These are phyloP conservation scores for Melitaea athalia DNA, from an alignment of 2,888 invertebrate genomes.

Conservation along the genomic window DNA sequence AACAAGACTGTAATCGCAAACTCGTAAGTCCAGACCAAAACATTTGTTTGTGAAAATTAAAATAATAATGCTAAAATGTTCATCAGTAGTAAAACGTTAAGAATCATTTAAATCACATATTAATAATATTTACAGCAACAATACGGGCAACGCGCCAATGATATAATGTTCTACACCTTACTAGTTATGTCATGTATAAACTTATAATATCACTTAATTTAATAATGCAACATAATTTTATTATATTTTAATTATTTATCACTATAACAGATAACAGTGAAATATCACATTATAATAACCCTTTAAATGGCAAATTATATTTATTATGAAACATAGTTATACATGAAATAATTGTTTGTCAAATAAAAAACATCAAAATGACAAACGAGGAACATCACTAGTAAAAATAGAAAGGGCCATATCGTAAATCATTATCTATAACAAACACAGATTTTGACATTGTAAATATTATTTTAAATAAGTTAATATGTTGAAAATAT, in stretches of 20 bases:
- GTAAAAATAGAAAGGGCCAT: conserved; percentile 25
- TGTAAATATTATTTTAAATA: conserved; percentile 26
- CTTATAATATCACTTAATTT: conserved; percentile 63
- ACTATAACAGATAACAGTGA: conserved; percentile 79
- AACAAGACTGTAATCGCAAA: conserved; percentile 15
- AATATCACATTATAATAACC: conserved; percentile 79
- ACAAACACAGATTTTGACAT: conserved; percentile 18
- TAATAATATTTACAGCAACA: conserved; percentile 64
- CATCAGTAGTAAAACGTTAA: conserved; percentile 31
- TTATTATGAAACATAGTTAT: conserved; percentile 46
- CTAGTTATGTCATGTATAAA: conserved; percentile 69
- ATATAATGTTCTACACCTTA: conserved; percentile 43
- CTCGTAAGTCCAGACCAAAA: neutral
- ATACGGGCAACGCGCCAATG: conserved; percentile 49
- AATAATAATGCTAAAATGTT: conserved; percentile 4
- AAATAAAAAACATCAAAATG: conserved; percentile 41
- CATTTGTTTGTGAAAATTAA: conserved; percentile 3
- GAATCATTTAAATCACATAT: conserved; percentile 47
- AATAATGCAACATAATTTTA: conserved; percentile 62
- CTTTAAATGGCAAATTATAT: conserved; percentile 66
- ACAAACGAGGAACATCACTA: conserved; percentile 54
- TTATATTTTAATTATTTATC: conserved; percentile 62
- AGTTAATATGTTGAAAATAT: conserved; percentile 7
- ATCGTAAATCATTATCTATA: conserved; percentile 8
- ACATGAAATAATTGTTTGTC: conserved; percentile 39